phyloP scores from a whole-genome alignment of 2,888 invertebrate species.

The Glyphotaelius pellucidus region DNA sequence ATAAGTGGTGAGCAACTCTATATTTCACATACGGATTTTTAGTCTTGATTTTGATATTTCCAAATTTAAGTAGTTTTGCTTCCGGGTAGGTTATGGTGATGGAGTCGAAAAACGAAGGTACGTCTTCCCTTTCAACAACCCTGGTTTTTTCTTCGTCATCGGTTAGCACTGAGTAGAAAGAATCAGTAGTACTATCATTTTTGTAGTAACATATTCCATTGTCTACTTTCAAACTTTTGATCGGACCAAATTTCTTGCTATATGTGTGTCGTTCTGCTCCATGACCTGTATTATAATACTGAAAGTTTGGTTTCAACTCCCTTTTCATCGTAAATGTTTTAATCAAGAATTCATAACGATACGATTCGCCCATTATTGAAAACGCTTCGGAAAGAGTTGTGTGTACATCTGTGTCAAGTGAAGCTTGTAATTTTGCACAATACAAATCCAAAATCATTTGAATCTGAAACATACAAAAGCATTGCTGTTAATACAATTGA shows the following conservation, averaged over 20 bases:
- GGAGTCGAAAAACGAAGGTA: slow-evolving; percentile 15
- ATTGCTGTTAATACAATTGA: not conserved
- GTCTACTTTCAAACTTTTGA: not conserved
- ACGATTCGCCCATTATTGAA: not conserved
- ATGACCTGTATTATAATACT: not conserved
- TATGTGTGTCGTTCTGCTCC: not conserved
- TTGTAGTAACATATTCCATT: not conserved
- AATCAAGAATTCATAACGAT: not conserved
- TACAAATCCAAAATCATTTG: not conserved
- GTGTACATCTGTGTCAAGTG: not conserved
- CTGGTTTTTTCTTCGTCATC: not conserved
- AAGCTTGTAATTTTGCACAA: not conserved
- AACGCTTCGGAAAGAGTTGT: not conserved
- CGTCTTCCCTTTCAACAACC: not conserved
- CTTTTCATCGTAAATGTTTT: not conserved
- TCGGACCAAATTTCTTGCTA: not conserved
- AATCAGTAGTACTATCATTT: not conserved
- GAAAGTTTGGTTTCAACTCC: not conserved
- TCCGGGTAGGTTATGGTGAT: not conserved
- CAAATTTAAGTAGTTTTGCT: not conserved
- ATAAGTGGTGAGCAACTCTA: slow-evolving; percentile 15
- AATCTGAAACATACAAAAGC: not conserved
- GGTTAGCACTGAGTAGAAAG: not conserved
- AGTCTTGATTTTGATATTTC: slow-evolving; percentile 2
- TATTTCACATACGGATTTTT: not conserved